Base-by-base conservation (phyloP, 1,140 invertebrate species). In the Lepeophtheirus salmonis region DNA sequence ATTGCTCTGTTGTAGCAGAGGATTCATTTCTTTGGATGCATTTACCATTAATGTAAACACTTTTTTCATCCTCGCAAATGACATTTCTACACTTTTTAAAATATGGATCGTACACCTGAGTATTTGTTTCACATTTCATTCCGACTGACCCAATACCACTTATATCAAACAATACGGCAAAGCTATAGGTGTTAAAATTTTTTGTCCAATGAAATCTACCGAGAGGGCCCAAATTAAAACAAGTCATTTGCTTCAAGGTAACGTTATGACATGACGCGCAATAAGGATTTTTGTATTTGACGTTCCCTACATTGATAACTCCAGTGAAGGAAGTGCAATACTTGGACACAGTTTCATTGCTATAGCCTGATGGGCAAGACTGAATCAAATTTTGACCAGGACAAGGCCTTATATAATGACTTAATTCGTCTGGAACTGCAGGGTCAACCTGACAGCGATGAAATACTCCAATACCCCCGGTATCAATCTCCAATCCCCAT, bases 201-300 rank as follows among this genome's bases (percentile, higher is more conserved):
- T 69, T 68, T 17, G 64, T 59, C 54, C 64, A 67, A 2, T 41
- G 18, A 12, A 57, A n/a, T 10, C 57, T 48, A 10, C 57, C 57
- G 17, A 59, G 18, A 13, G 30, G 17, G n/a, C 59, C 54, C n/a
- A 64, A 50, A 20, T 61, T 64, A 61, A 68, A 60, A 63, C 76
- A 74, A 41, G 63, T 63, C 20, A 74, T 53, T 54, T 70, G 55
- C 60, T 74, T 72, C 24, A 73, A 63, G 1, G 64, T 63, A 1
- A 71, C 72, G 17, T 70, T 65, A 63, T 79, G 76, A 65, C 78
- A 80, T 10, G 73, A 62, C 2, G 77, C 78, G 65, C 78, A 80
- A 63, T 79, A 76, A 0, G 71, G 65, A 63, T 80, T 80, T 62
- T 73, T 68, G 65, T 75, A 79, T 0, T 68, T 67, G 2, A 65